phyloP scores from a whole-genome alignment of 2,113 vertebrate genomes.

The Sphyrna mokarran region DNA sequence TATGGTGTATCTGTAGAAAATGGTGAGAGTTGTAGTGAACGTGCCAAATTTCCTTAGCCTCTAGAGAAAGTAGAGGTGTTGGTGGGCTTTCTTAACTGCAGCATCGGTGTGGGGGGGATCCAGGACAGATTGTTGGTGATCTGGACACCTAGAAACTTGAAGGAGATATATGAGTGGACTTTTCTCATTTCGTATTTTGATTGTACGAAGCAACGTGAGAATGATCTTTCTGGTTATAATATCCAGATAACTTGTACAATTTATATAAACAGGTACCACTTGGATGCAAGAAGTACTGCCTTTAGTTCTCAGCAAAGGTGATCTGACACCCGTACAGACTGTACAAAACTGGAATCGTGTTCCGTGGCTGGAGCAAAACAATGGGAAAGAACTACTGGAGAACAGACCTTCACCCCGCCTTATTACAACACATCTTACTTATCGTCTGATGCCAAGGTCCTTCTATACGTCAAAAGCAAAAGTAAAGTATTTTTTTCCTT shows the following conservation, averaged over 20 bases:
- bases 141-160: no score
- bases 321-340: slow-evolving; percentile 50
- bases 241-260: not conserved
- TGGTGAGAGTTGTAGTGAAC: no score
- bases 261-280: slow-evolving; percentile 52
- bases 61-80: no score
- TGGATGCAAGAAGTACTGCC: slow-evolving; percentile 64
- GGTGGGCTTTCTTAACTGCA: no score
- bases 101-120: no score
- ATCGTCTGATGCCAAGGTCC: slow-evolving; percentile 55
- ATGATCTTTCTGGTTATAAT: no score
- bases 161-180: not conserved
- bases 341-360: slow-evolving; percentile 58
- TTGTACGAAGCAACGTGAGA: not conserved
- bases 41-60: no score
- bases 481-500: slow-evolving; percentile 44
- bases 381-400: slow-evolving; percentile 45
- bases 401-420: slow-evolving; percentile 54
- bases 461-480: slow-evolving; percentile 57
- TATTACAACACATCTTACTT: slow-evolving; percentile 52
- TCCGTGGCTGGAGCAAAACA: slow-evolving; percentile 57
- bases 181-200: not conserved
- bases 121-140: no score
- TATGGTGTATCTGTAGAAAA: no score
- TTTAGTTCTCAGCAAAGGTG: slow-evolving; percentile 54